phyloP scores from a whole-genome alignment of 2,888 invertebrate species.

The Hyppa rectilinea region DNA sequence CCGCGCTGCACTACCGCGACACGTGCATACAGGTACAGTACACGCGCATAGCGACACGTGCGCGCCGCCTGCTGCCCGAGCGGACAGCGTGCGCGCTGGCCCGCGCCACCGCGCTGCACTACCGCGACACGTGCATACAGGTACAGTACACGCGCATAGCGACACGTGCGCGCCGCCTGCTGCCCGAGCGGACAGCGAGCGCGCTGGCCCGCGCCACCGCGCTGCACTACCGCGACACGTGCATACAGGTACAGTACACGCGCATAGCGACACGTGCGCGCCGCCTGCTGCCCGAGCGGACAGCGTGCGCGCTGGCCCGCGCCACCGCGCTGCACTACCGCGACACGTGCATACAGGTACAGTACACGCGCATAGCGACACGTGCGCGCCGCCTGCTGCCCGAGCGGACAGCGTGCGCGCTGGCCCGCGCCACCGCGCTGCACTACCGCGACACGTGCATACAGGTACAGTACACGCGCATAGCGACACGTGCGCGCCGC shows the following conservation, averaged over 20 bases:
- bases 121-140: constrained; percentile 8
- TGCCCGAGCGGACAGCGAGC: constrained; percentile 88
- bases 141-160: constrained; percentile 85
- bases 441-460: constrained; percentile 78
- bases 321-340: constrained; percentile 92
- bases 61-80: constrained; percentile 3
- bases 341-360: background rate
- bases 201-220: constrained; percentile 78
- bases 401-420: constrained; percentile 82
- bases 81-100: constrained; percentile 11
- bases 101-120: constrained; percentile 21
- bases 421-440: constrained; percentile 78
- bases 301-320: no score
- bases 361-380: background rate
- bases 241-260: constrained; percentile 79
- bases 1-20: constrained; percentile 76
- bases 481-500: background rate
- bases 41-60: background rate
- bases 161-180: constrained; percentile 94
- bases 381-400: constrained; percentile 91
- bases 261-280: constrained; percentile 93
- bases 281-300: no score
- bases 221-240: constrained; percentile 76
- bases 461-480: constrained; percentile 73
- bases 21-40: constrained; percentile 81